A percentile compares a stretch with the other conserved stretches of the same genome.
phyloP scores from a whole-genome alignment of 2,113 vertebrate genomes.

The Hippolais icterina region DNA sequence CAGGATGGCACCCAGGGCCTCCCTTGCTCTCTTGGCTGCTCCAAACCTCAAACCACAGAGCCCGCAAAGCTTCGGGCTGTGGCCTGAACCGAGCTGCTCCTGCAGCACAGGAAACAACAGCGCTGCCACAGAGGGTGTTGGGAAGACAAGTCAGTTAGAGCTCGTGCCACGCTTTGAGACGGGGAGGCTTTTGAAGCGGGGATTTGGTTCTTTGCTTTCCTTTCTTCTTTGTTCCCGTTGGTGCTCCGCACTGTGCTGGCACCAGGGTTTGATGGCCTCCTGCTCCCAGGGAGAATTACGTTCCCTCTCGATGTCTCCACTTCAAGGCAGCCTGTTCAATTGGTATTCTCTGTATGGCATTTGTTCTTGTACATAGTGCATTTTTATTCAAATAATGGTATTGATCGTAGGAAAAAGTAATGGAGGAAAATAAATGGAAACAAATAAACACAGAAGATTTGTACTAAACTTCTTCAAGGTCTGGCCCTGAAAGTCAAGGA shows the following conservation, averaged over 20 bases:
- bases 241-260: background rate
- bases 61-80: accelerated
- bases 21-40: background rate
- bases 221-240: background rate
- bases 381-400: conserved; percentile 59
- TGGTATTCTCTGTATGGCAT: background rate
- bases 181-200: background rate
- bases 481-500: background rate
- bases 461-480: background rate
- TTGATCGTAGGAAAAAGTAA: background rate
- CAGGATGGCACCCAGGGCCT: background rate
- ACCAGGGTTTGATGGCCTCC: conserved; percentile 12
- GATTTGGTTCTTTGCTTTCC: background rate
- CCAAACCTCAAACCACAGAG: background rate
- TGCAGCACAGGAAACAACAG: background rate
- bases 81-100: background rate
- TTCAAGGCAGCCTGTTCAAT: background rate
- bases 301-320: background rate
- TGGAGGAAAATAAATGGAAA: conserved; percentile 48
- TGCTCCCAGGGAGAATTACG: background rate
- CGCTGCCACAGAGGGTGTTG: background rate
- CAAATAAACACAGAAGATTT: conserved; percentile 16
- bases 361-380: background rate
- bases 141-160: background rate
- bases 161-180: background rate